These are phyloP conservation scores for Muntiacus muntjak DNA, from an alignment of 2,113 vertebrate genomes.

Conservation along the genomic window DNA sequence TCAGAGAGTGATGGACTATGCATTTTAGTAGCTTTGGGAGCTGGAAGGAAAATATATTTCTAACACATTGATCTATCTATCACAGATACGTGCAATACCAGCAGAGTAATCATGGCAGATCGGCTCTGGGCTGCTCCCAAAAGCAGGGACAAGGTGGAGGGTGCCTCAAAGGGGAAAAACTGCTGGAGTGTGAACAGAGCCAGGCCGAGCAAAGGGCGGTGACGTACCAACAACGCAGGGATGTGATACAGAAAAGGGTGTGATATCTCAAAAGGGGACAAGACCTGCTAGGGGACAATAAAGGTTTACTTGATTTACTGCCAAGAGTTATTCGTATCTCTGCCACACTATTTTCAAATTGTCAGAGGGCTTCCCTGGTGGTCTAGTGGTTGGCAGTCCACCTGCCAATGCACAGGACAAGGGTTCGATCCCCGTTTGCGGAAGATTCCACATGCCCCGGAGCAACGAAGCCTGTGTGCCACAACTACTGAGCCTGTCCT, in stretches of 20 bases:
- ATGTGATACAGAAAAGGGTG: neutral
- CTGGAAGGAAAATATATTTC: neutral
- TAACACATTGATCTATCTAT: neutral
- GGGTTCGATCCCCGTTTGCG: neutral
- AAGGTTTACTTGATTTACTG: neutral
- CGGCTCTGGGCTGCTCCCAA: neutral
- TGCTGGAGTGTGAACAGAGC: neutral
- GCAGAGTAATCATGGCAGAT: neutral
- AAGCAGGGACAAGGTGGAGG: neutral
- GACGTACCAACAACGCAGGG: neutral
- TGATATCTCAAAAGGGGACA: neutral
- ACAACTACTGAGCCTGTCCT: neutral
- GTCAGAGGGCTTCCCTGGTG: neutral
- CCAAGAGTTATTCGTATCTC: slow-evolving; percentile 8
- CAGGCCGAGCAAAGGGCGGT: neutral
- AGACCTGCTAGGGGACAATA: neutral
- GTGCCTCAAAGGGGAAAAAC: neutral
- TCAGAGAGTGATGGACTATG: neutral
- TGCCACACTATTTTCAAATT: neutral
- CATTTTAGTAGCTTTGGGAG: neutral
- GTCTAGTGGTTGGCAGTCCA: neutral
- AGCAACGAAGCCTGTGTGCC: neutral
- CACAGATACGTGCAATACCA: neutral
- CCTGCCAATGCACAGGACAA: neutral
- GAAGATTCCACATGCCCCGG: neutral